Percentiles rank a stretch among this genome's conserved stretches.
phyloP scores from a whole-genome alignment of 2,888 invertebrate species.

The Erpobdella octoculata region DNA sequence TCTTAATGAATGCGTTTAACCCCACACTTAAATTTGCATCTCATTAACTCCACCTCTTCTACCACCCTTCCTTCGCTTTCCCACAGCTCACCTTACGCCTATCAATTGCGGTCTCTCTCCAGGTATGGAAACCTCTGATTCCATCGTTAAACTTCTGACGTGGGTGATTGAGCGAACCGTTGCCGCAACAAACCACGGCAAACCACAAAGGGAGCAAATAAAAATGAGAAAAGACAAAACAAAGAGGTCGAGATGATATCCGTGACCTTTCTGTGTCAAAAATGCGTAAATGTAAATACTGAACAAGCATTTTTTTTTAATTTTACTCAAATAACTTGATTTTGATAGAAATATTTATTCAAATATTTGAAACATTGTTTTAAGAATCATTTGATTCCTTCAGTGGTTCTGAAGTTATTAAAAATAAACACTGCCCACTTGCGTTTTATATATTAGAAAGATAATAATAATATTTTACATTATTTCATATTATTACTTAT shows the following conservation, averaged over 20 bases:
- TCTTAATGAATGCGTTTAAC: neutral
- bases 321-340: too few species aligned
- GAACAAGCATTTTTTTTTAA: too few species aligned
- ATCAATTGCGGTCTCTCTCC: conserved; percentile 93
- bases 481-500: too few species aligned
- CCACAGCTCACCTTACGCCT: conserved; percentile 64
- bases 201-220: conserved; percentile 80
- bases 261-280: conserved; percentile 89
- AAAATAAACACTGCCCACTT: too few species aligned
- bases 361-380: too few species aligned
- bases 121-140: conserved; percentile 91
- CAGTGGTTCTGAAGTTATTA: too few species aligned
- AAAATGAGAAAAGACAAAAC: conserved; percentile 77
- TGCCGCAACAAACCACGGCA: conserved; percentile 77
- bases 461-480: too few species aligned
- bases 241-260: conserved; percentile 89
- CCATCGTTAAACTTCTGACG: conserved; percentile 86
- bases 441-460: too few species aligned
- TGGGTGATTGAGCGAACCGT: conserved; percentile 95
- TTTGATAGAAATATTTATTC: too few species aligned
- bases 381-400: too few species aligned
- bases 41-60: too few species aligned
- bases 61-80: neutral
- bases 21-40: neutral
- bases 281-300: too few species aligned